phyloP scores from a whole-genome alignment of 2,113 vertebrate species.

The Eolophus roseicapilla region DNA sequence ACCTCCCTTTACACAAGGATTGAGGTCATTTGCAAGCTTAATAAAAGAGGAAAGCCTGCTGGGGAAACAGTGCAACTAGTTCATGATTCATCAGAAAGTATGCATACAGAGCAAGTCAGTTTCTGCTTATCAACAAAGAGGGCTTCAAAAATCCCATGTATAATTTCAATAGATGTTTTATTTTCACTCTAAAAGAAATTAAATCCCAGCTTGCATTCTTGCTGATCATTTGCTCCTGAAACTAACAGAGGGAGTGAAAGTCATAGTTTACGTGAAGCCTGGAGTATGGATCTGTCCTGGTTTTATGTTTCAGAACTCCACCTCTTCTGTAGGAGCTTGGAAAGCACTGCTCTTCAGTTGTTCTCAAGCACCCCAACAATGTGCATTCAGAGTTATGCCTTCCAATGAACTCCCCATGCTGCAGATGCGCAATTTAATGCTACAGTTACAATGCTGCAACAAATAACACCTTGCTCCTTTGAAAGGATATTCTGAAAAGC shows the following conservation, averaged over 20 bases:
- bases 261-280: not conserved
- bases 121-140: not conserved
- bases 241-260: not conserved
- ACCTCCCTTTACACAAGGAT: not conserved
- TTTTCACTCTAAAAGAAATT: not conserved
- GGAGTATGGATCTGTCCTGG: not conserved
- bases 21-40: not conserved
- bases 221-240: not conserved
- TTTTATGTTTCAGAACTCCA: not conserved
- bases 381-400: not conserved
- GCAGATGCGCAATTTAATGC: not conserved
- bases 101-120: not conserved
- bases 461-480: not conserved
- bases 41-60: not conserved
- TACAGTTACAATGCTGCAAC: not conserved
- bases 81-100: not conserved
- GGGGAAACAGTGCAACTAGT: not conserved
- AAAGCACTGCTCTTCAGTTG: not conserved
- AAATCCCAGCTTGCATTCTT: not conserved
- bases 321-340: not conserved
- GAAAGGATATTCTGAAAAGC: not conserved
- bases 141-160: not conserved
- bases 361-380: not conserved
- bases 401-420: rapidly evolving
- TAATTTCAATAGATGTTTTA: not conserved